Evolutionary conservation across 2,888 invertebrate species (phyloP).

Genomic region (Ryuthela nishihirai): DNA sequence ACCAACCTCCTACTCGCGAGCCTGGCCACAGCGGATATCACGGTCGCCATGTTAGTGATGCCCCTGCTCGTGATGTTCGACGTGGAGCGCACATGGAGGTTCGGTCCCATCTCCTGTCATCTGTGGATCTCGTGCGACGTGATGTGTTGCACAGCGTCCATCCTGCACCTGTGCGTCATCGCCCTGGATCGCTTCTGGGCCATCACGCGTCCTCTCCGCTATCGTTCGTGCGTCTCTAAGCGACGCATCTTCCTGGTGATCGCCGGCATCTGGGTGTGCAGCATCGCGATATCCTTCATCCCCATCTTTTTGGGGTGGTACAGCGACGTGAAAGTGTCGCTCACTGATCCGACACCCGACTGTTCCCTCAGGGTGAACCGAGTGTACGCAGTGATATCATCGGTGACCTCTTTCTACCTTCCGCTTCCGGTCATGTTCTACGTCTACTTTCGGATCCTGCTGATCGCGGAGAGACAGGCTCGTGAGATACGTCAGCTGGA

Average conservation of each 20-base stretch:
- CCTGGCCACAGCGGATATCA: slow-evolving; percentile 47
- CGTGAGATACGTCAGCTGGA: slow-evolving; percentile 44
- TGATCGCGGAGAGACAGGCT: slow-evolving; percentile 45
- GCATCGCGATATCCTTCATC: slow-evolving; percentile 46
- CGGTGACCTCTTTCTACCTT: slow-evolving; percentile 46
- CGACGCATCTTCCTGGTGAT: slow-evolving; percentile 43
- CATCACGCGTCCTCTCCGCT: slow-evolving; percentile 46
- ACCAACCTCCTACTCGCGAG: slow-evolving; percentile 47
- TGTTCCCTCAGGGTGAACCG: slow-evolving; percentile 42
- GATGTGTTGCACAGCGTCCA: slow-evolving; percentile 49
- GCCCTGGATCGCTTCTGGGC: slow-evolving; percentile 54
- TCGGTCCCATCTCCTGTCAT: slow-evolving; percentile 47
- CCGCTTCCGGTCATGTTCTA: slow-evolving; percentile 47
- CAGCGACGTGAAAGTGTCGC: slow-evolving; percentile 43
- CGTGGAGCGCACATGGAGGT: slow-evolving; percentile 51
- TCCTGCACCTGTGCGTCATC: slow-evolving; percentile 47
- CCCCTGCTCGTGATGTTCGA: slow-evolving; percentile 46
- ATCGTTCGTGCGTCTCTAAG: slow-evolving; percentile 43
- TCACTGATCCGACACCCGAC: slow-evolving; percentile 1
- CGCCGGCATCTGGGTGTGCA: slow-evolving; percentile 46
- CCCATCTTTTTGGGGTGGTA: slow-evolving; percentile 48
- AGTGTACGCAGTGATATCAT: slow-evolving; percentile 47
- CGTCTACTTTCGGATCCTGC: slow-evolving; percentile 45
- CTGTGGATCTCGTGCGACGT: slow-evolving; percentile 49
- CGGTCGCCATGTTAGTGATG: slow-evolving; percentile 48